phyloP scores from a whole-genome alignment of 1,140 invertebrate genomes.

The Trachelipus rathkii region DNA sequence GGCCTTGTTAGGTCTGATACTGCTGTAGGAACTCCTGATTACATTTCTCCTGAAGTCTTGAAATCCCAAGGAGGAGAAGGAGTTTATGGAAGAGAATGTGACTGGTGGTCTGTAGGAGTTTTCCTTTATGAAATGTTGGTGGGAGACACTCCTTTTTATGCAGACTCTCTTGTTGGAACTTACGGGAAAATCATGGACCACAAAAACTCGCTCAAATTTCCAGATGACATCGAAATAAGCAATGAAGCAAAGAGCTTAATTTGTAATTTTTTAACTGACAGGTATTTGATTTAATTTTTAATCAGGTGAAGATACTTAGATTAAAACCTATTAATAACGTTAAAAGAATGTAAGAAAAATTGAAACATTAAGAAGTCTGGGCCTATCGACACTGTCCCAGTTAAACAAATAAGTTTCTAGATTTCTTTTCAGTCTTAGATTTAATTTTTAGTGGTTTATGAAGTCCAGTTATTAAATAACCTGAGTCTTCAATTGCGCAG shows the following conservation, averaged over 20 bases:
- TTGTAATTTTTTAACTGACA: constrained; percentile 87
- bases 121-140: constrained; percentile 98
- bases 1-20: constrained; percentile 93
- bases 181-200: constrained; percentile 99
- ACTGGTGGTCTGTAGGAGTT: constrained; percentile 99
- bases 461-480: too few species aligned
- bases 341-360: too few species aligned
- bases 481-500: too few species aligned
- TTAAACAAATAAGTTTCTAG: too few species aligned
- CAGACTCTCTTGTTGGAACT: constrained; percentile 94
- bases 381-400: too few species aligned
- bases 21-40: constrained; percentile 98
- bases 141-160: constrained; percentile 98
- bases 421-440: too few species aligned
- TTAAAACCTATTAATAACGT: too few species aligned
- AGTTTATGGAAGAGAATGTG: constrained; percentile 91
- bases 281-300: constrained; percentile 44
- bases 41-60: constrained; percentile 97
- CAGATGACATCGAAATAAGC: constrained; percentile 88
- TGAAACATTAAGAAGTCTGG: too few species aligned
- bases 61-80: constrained; percentile 96
- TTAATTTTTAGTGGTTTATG: too few species aligned
- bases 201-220: constrained; percentile 90
- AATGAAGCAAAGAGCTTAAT: constrained; percentile 88
- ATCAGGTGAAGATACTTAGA: too few species aligned